phyloP scores from a whole-genome alignment of 2,888 invertebrate genomes.

The Plebejus melissa region DNA sequence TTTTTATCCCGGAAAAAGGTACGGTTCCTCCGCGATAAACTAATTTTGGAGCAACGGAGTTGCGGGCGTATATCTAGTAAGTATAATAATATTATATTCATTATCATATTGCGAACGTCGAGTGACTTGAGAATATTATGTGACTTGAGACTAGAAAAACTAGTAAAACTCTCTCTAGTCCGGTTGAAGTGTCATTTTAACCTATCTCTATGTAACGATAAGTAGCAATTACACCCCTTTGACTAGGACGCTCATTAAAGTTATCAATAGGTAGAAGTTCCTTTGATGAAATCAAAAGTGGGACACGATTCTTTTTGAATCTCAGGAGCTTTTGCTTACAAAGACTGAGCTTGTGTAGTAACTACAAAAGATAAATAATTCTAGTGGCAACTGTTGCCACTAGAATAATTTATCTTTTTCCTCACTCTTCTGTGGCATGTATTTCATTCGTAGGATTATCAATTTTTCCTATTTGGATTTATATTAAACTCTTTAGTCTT shows the following conservation, averaged over 20 bases:
- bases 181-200: neutral
- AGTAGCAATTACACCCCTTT: neutral
- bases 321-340: neutral
- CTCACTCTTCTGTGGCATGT: neutral
- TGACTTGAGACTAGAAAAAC: too few relatives aligned
- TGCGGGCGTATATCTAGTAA: too few relatives aligned
- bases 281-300: slow-evolving; percentile 10
- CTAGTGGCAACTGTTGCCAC: too few relatives aligned
- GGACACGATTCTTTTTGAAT: slow-evolving; percentile 8
- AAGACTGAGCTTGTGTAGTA: neutral
- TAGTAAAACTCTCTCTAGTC: neutral
- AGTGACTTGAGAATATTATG: too few relatives aligned
- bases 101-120: too few relatives aligned
- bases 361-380: too few relatives aligned
- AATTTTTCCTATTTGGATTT: too few relatives aligned
- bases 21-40: too few relatives aligned
- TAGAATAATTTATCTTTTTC: neutral
- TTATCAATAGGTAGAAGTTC: slow-evolving; percentile 5
- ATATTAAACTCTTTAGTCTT: too few relatives aligned
- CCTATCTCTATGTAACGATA: neutral
- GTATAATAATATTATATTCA: too few relatives aligned
- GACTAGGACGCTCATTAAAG: neutral
- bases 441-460: neutral
- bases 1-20: too few relatives aligned
- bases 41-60: too few relatives aligned